Percentiles rank a stretch among this genome's conserved stretches.
These are phyloP conservation scores for Vanessa tameamea DNA, from an alignment of 1,140 invertebrate species.

Conservation along the genomic window DNA sequence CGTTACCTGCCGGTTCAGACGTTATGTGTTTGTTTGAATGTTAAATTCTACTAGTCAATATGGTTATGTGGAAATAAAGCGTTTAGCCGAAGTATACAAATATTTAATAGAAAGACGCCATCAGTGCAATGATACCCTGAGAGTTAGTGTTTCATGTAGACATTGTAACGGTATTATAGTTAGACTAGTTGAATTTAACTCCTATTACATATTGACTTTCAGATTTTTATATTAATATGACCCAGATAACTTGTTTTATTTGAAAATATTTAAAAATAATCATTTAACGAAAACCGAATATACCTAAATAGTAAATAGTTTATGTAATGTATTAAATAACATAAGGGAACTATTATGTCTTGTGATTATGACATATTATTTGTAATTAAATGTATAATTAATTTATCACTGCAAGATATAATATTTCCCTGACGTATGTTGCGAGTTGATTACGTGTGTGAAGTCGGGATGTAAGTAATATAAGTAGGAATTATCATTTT, in stretches of 20 bases:
- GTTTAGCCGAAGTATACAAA: background rate
- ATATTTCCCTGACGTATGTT: constrained; percentile 9
- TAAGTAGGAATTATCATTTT: constrained; percentile 55
- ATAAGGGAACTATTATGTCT: constrained; percentile 5
- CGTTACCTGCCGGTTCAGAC: constrained; percentile 5
- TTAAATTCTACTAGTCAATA: constrained; percentile 14
- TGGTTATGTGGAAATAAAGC: constrained; percentile 7
- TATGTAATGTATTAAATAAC: constrained; percentile 9
- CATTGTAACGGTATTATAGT: background rate
- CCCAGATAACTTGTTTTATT: constrained; percentile 9
- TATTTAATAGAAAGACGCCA: background rate
- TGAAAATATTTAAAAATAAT: constrained; percentile 9
- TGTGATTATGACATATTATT: background rate
- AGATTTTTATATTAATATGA: constrained; percentile 19
- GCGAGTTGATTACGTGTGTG: background rate
- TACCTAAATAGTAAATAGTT: constrained; percentile 12
- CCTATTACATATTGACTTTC: constrained; percentile 1
- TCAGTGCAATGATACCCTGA: background rate
- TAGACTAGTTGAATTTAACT: constrained; percentile 12
- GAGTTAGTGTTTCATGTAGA: background rate
- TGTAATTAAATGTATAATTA: constrained; percentile 1
- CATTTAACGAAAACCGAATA: constrained; percentile 5
- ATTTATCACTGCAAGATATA: background rate
- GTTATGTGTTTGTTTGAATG: background rate
- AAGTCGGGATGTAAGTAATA: constrained; percentile 32